Evolutionary conservation across 2,888 invertebrate species (phyloP), one percentile per base, ranked within the genome.

Genomic region (Campoletis raptor): DNA sequence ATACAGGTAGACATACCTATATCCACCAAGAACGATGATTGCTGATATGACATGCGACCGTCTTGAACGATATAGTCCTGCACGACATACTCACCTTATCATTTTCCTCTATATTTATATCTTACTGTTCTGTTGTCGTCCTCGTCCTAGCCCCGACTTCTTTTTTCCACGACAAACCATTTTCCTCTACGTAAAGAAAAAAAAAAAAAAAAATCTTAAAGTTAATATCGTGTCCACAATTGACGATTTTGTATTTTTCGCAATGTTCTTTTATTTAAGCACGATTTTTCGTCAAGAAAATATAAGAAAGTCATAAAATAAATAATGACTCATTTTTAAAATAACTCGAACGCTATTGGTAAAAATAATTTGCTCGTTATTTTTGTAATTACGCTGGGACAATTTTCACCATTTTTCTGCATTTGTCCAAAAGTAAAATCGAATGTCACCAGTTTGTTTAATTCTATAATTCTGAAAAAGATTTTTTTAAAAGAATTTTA

Each of bases 11-110:
- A 93, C 93, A 93, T 93, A 93, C 93, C 93, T 93, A 92, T 93
- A 93, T 94, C 91, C 91, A 91, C 88, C 82, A 84, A 79, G 88
- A 84, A 91, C 93, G 94, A 94, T 94, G 92, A 94, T 94, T 93
- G 94, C 94, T 94, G 94, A 94, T 94, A 94, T 94, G 94, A 94
- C 94, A 94, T 94, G 94, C 94, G 93, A 94, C 92, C 94, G 92
- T 93, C 93, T 93, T 93, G 92, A 77, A 64, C 85, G 91, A 92
- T 92, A 91, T 91, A 67, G 90, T 90, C 91, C 74, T 92, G 92
- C 93, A 94, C 93, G 93, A 92, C 92, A 93, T 90, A 90, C 90
- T 83, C 90, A 67, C 88, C 80, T 81, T 74, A 79, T 67, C 73
- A 70, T 72, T 76, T 74, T 54, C 30, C 67, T 66, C 40, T 83